phyloP scores from a whole-genome alignment of 2,888 invertebrate species.

The Oscheius sp. region DNA sequence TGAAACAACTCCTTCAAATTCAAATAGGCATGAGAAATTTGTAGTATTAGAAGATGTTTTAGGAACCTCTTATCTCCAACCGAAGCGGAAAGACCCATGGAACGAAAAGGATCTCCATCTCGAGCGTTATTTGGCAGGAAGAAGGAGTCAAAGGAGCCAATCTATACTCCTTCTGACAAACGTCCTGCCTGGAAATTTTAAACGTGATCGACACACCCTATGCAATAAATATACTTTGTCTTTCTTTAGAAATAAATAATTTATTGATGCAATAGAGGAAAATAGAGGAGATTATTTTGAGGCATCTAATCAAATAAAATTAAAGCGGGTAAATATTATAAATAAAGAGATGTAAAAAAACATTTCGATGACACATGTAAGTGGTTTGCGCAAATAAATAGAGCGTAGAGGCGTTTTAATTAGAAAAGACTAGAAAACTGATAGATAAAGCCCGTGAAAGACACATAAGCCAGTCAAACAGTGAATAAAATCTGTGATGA shows the following conservation, averaged over 20 bases:
- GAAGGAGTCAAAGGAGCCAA: constrained; percentile 42
- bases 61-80: constrained; percentile 61
- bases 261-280: neutral
- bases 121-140: constrained; percentile 57
- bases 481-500: constrained; percentile 15
- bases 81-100: constrained; percentile 57
- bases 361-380: neutral
- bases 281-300: neutral
- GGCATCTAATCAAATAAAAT: neutral
- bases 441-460: constrained; percentile 19
- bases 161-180: constrained; percentile 19
- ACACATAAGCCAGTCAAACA: constrained; percentile 18
- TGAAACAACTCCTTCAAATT: constrained; percentile 53
- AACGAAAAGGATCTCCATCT: constrained; percentile 58
- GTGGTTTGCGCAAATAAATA: neutral
- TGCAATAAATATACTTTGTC: neutral
- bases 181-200: constrained; percentile 68
- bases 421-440: constrained; percentile 3
- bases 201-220: constrained; percentile 7
- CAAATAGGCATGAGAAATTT: constrained; percentile 43
- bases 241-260: constrained; percentile 1
- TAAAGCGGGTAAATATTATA: constrained; percentile 10
- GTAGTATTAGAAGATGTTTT: neutral
- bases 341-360: neutral
- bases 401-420: neutral